These are phyloP conservation scores for Laothoe populi DNA, from an alignment of 2,888 invertebrate species.

Conservation along the genomic window DNA sequence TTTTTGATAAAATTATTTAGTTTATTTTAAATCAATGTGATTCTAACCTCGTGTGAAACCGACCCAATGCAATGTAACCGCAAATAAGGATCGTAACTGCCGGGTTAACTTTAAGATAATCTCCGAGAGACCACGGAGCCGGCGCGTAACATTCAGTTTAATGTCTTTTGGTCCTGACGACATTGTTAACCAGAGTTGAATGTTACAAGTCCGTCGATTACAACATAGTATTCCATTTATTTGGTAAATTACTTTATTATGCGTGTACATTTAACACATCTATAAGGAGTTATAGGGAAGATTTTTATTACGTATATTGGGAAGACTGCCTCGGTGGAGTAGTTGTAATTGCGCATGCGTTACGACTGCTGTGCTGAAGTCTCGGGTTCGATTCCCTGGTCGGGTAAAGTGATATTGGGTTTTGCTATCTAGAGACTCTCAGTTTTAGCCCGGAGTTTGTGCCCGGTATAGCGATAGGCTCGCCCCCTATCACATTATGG, in stretches of 20 bases:
- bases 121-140: conserved; percentile 63
- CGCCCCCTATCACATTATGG: no score
- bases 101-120: conserved; percentile 80
- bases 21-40: conserved; percentile 39
- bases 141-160: conserved; percentile 67
- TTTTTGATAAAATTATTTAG: no score
- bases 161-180: conserved; percentile 68
- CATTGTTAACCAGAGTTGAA: conserved; percentile 61
- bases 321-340: no score
- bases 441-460: no score
- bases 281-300: not conserved
- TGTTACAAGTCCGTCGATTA: conserved; percentile 59
- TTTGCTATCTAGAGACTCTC: no score
- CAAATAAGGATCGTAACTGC: conserved; percentile 77
- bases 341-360: no score
- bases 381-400: no score
- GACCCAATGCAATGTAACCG: conserved; percentile 60
- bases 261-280: conserved; percentile 30
- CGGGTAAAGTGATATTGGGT: no score
- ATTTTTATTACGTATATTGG: not conserved
- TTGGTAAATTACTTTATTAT: conserved; percentile 53
- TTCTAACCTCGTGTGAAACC: conserved; percentile 48
- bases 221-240: conserved; percentile 55
- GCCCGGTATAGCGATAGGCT: no score
- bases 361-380: no score